Evolutionary conservation across 2,888 invertebrate genomes (phyloP).

Genomic region (Yponomeuta cagnagella): DNA sequence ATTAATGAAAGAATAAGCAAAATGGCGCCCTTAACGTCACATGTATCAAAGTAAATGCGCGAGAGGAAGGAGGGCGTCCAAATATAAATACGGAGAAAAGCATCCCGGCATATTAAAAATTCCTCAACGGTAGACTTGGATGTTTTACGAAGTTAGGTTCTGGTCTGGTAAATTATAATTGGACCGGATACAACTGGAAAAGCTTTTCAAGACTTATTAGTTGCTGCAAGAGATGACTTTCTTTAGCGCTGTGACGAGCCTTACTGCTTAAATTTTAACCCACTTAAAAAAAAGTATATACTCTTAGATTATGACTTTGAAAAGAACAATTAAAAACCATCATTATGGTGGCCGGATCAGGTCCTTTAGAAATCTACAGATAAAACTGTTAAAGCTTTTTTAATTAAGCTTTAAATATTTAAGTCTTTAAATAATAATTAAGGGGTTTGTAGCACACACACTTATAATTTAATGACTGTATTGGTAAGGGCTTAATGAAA

Average conservation of each 20-base stretch:
- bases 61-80: slow-evolving; percentile 19
- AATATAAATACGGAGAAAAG: not conserved
- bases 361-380: too few species aligned
- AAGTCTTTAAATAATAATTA: too few species aligned
- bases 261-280: not conserved
- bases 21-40: slow-evolving; percentile 46
- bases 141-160: not conserved
- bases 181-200: not conserved
- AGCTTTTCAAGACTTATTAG: not conserved
- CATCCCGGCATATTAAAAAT: not conserved
- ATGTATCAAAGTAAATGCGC: slow-evolving; percentile 49
- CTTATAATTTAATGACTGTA: too few species aligned
- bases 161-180: not conserved
- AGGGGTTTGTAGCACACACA: too few species aligned
- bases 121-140: not conserved
- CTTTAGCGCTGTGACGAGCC: not conserved
- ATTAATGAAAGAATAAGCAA: slow-evolving; percentile 15
- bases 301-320: too few species aligned
- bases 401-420: too few species aligned
- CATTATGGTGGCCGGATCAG: too few species aligned
- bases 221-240: not conserved
- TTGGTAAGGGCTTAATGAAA: too few species aligned
- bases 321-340: too few species aligned
- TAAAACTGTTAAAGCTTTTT: too few species aligned
- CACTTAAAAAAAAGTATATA: not conserved